Conservation (phyloP, 2,113 vertebrate species). For the Genyomyrus donnyi region DNA sequence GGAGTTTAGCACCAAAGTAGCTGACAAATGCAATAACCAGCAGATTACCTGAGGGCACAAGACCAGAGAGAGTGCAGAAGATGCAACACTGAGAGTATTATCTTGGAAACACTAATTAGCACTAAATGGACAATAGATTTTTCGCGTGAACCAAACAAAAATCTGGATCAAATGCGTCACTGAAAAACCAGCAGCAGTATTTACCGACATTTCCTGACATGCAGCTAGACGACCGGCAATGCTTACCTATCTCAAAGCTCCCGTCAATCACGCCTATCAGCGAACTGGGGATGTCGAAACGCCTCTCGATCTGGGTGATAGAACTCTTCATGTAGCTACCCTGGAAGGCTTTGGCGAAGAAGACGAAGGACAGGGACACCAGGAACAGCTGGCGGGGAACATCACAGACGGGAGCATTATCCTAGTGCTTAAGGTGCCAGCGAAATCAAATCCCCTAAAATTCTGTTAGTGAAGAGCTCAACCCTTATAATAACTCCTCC, state of each 20-base stretch:
- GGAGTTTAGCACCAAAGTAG: conserved; percentile 90
- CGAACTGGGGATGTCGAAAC: conserved; percentile 81
- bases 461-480: not conserved
- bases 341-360: conserved; percentile 69
- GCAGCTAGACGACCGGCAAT: not conserved
- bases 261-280: conserved; percentile 75
- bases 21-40: conserved; percentile 86
- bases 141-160: not conserved
- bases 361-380: conserved; percentile 66
- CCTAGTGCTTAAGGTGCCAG: not conserved
- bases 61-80: not conserved
- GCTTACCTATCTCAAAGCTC: conserved; percentile 85
- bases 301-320: conserved; percentile 84
- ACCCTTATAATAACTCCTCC: not conserved
- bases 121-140: not conserved
- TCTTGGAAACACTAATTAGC: not conserved
- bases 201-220: not conserved
- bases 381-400: conserved; percentile 69
- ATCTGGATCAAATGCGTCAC: not conserved
- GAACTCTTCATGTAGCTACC: conserved; percentile 81
- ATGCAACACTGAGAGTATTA: not conserved
- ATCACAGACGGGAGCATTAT: not conserved
- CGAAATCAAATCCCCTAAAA: not conserved
- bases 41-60: conserved; percentile 72
- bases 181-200: not conserved